Evolutionary conservation across 2,888 invertebrate genomes (phyloP).

Genomic region (Tiliacea aurago): DNA sequence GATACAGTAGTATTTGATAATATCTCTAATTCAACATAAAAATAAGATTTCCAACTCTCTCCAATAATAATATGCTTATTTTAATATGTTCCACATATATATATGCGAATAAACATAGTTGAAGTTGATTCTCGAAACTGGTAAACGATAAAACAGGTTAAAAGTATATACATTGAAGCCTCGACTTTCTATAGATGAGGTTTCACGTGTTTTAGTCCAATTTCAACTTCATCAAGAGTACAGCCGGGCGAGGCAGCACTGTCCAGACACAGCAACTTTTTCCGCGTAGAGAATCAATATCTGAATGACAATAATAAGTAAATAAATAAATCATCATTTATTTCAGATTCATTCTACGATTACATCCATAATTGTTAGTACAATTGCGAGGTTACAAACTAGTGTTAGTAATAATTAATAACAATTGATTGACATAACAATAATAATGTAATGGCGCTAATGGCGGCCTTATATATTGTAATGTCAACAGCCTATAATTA

Average conservation of each 20-base stretch:
- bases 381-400: too few relatives aligned
- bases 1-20: slow-evolving; percentile 32
- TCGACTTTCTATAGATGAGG: slow-evolving; percentile 80
- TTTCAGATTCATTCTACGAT: too few relatives aligned
- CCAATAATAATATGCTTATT: slow-evolving; percentile 71
- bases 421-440: too few relatives aligned
- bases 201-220: slow-evolving; percentile 79
- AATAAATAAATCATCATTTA: too few relatives aligned
- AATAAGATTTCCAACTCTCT: slow-evolving; percentile 67
- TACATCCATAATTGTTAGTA: too few relatives aligned
- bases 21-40: slow-evolving; percentile 35
- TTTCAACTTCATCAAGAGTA: slow-evolving; percentile 73
- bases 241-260: slow-evolving; percentile 31
- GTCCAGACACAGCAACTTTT: slow-evolving; percentile 35
- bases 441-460: too few relatives aligned
- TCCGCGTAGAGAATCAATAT: slow-evolving; percentile 8
- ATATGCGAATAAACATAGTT: slow-evolving; percentile 65
- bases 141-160: slow-evolving; percentile 77
- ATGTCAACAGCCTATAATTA: too few relatives aligned
- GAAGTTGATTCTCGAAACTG: slow-evolving; percentile 66
- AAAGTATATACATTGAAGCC: slow-evolving; percentile 66
- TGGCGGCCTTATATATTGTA: too few relatives aligned
- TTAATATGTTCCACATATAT: slow-evolving; percentile 80
- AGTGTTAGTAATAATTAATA: too few relatives aligned
- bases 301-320: not conserved